Conservation (phyloP, 2,797 vertebrate species). For the Myotis pilosus region DNA sequence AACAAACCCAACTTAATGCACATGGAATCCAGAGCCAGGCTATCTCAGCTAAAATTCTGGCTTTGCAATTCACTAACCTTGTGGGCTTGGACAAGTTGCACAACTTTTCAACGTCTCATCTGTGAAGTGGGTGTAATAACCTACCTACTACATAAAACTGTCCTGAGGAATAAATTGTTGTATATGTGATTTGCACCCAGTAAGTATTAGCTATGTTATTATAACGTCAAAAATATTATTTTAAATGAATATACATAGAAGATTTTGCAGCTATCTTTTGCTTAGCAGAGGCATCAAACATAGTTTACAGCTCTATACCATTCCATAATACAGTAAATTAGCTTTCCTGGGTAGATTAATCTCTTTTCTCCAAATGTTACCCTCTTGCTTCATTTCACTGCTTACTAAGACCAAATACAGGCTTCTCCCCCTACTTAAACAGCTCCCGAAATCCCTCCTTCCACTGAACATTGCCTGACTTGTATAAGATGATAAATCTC, state of each 20-base stretch:
- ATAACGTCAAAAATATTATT: neutral
- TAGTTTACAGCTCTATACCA: neutral
- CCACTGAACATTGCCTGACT: constrained; percentile 38
- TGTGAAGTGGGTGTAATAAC: neutral
- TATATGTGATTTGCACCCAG: neutral
- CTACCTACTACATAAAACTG: neutral
- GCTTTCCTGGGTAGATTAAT: constrained; percentile 24
- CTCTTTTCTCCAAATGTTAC: constrained; percentile 35
- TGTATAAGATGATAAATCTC: constrained; percentile 68
- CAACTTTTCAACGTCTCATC: neutral
- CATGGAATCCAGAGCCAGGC: neutral
- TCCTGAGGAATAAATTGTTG: neutral
- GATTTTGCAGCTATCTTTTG: neutral
- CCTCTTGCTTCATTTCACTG: constrained; percentile 27
- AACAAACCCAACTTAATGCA: neutral
- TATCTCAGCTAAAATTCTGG: neutral
- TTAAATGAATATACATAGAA: constrained; percentile 16
- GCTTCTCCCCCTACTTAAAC: neutral
- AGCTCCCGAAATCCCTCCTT: constrained; percentile 35
- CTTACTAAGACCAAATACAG: constrained; percentile 43
- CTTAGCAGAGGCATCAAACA: neutral
- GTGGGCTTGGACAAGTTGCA: neutral
- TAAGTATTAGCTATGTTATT: neutral
- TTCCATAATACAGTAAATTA: neutral
- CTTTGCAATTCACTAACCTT: neutral